Evolutionary conservation across 92 coral and sea anemone species (phyloP), one percentile per base, ranked within the genome.

Genomic region (Actinostola sp.): DNA sequence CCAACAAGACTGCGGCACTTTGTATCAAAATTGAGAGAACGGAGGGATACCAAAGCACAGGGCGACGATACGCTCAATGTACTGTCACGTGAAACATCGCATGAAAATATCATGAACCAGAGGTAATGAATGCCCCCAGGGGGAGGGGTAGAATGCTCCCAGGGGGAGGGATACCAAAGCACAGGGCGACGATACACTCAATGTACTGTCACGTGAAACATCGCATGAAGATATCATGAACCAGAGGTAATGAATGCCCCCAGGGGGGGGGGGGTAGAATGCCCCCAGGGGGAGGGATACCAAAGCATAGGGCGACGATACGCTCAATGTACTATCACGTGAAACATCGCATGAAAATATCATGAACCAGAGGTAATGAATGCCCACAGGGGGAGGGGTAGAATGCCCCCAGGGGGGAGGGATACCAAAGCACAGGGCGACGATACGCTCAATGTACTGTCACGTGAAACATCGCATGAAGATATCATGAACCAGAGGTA

Each of bases 1-100:
- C 64, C 91, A 15, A 76, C 54, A 41, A 46, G 62, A 70, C 78
- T 80, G 11, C 66, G 61, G 27, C 79, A 75, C 7, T 50, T 75
- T 67, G 10, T 75, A 14, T 41, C 75, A 11, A 85, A 85, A 43
- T 11, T 62, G 23, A 85, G 81, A 43, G 63, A 71, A n/a, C 50
- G 77, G 24, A 4, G 63, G 15, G 84, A 78, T 31, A 55, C 61
- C 53, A 36, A 44, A 31, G 30, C 11, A 1, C 35, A 24, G 2
- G 54, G 42, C 8, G 78, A 61, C 45, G 62, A 41, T 13, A 31
- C 44, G 4, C 62, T 46, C n/a, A n/a, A n/a, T 27, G 61, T 26
- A 23, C 31, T 65, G 45, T 30, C 82, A 12, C 0, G 13, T 38
- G 66, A 76, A 29, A 50, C 25, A 5, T 63, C 72, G 1, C 43